Conservation (phyloP, 2,113 vertebrate genomes). For the Gasterosteus nipponicus region DNA sequence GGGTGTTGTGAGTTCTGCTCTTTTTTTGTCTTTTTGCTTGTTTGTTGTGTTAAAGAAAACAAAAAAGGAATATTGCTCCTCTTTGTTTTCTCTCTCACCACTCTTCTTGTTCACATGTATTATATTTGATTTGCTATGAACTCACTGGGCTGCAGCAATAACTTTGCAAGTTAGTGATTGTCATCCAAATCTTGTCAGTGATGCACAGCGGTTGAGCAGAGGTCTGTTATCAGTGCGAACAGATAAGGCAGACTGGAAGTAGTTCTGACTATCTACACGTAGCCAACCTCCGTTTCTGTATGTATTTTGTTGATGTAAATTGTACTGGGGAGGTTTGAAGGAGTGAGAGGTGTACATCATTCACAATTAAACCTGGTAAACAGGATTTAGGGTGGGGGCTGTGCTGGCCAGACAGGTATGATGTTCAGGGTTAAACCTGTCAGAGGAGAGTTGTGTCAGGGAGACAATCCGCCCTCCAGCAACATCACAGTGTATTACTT, state of each 20-base stretch:
- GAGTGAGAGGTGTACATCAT: constrained; percentile 17
- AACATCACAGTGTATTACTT: constrained; percentile 10
- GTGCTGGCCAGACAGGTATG: constrained; percentile 50
- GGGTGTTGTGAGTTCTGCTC: constrained; percentile 30
- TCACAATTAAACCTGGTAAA: constrained; percentile 54
- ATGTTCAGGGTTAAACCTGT: constrained; percentile 55
- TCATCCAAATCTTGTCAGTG: constrained; percentile 39
- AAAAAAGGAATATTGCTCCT: constrained; percentile 44
- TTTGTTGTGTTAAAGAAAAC: constrained; percentile 20
- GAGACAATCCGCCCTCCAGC: constrained; percentile 36
- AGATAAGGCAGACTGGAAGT: constrained; percentile 42
- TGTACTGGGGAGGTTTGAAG: constrained; percentile 23
- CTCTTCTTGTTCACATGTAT: background rate
- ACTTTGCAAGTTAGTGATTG: constrained; percentile 24
- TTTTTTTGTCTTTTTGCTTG: constrained; percentile 29
- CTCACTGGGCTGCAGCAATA: constrained; percentile 15
- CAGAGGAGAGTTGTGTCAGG: constrained; percentile 38
- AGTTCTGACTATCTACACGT: constrained; percentile 22
- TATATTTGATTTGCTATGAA: constrained; percentile 16
- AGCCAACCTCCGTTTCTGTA: constrained; percentile 7
- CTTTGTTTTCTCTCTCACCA: constrained; percentile 16
- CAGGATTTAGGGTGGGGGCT: constrained; percentile 38
- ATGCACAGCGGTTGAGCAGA: constrained; percentile 27
- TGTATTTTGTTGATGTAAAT: constrained; percentile 28
- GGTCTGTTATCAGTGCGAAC: constrained; percentile 31